A percentile compares a stretch with the other conserved stretches of the same genome.
phyloP scores from a whole-genome alignment of 2,113 vertebrate genomes.

The Salvelinus sp. region DNA sequence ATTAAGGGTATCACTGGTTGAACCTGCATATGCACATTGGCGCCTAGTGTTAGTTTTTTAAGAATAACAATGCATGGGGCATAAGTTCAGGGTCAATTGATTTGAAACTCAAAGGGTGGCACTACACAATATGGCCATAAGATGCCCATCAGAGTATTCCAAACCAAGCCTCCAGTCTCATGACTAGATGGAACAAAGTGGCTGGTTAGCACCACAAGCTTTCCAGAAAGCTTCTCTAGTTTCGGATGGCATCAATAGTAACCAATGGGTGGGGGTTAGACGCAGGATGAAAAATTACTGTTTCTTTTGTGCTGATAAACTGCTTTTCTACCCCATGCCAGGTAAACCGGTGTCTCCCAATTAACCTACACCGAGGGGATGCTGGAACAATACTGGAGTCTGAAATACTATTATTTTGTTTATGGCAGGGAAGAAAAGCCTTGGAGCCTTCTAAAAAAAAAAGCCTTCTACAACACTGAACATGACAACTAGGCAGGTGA shows the following conservation, averaged over 20 bases:
- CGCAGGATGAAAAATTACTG: constrained; percentile 32
- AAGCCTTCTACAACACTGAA: constrained; percentile 31
- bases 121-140: constrained; percentile 40
- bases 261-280: constrained; percentile 49
- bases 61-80: not conserved
- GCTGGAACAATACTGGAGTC: constrained; percentile 40
- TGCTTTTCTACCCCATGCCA: constrained; percentile 53
- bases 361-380: constrained; percentile 43
- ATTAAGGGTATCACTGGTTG: not conserved
- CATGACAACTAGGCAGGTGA: constrained; percentile 42
- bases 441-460: constrained; percentile 38
- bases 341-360: constrained; percentile 57
- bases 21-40: not conserved
- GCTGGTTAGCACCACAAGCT: not conserved
- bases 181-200: not conserved
- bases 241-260: constrained; percentile 1
- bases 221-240: not conserved
- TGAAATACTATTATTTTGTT: constrained; percentile 26
- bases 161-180: constrained; percentile 13
- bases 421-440: constrained; percentile 53
- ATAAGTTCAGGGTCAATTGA: not conserved
- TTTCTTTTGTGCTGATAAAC: constrained; percentile 49
- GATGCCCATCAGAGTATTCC: constrained; percentile 28
- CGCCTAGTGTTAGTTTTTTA: not conserved
- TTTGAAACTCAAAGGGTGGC: constrained; percentile 34